phyloP scores from a whole-genome alignment of 2,888 invertebrate species.

The Monoplex corrugatus region DNA sequence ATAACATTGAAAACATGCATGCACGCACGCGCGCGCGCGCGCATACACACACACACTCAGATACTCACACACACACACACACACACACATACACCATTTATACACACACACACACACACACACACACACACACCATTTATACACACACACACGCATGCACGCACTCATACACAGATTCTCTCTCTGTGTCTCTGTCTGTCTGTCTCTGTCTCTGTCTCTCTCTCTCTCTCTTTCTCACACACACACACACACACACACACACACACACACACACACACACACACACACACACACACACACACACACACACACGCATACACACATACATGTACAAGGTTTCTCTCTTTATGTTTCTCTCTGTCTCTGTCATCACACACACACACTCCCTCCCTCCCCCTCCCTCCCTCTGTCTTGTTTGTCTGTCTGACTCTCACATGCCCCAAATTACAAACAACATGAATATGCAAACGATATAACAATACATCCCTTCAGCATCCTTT shows the following conservation, averaged over 20 bases:
- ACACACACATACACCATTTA: background rate
- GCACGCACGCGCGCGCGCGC: too few relatives aligned
- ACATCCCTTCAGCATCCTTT: too few relatives aligned
- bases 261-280: background rate
- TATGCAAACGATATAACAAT: too few relatives aligned
- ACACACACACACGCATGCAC: slow-evolving; percentile 13
- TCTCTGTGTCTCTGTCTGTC: too few relatives aligned
- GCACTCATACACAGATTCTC: background rate
- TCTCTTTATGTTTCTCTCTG: background rate
- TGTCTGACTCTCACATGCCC: too few relatives aligned
- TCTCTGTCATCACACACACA: background rate
- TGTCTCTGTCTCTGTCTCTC: too few relatives aligned
- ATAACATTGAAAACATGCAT: background rate
- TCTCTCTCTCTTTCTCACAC: background rate
- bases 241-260: slow-evolving; percentile 16
- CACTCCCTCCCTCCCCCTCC: background rate
- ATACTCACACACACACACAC: too few relatives aligned
- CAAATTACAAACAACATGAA: too few relatives aligned
- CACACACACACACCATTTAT: background rate
- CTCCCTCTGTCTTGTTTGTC: too few relatives aligned
- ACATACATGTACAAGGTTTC: background rate
- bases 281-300: background rate
- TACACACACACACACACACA: background rate
- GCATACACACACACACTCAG: too few relatives aligned
- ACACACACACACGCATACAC: background rate